These are phyloP conservation scores for Heterodera schachtii DNA, from an alignment of 1,140 invertebrate genomes.

Conservation along the genomic window DNA sequence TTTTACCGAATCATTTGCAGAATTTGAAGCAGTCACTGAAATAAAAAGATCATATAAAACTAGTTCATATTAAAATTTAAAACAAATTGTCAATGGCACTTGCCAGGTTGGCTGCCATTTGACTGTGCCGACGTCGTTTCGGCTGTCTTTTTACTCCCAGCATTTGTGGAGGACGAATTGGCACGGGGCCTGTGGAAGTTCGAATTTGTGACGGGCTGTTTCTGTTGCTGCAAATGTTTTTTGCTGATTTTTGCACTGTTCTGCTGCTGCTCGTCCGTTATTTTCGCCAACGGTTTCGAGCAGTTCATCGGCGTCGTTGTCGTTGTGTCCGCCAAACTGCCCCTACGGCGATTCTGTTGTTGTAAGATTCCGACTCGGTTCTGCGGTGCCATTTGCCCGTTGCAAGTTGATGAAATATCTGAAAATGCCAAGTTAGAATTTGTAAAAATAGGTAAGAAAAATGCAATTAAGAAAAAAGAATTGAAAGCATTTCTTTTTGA, in stretches of 20 bases:
- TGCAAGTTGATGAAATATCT: neutral
- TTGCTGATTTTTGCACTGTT: neutral
- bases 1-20: neutral
- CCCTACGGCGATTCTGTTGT: neutral
- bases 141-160: neutral
- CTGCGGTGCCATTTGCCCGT: neutral
- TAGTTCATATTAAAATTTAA: too few relatives aligned
- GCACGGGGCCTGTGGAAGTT: neutral
- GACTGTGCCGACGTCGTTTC: neutral
- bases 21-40: neutral
- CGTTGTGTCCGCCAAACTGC: neutral
- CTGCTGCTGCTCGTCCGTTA: neutral
- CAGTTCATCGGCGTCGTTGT: neutral
- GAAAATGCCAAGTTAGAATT: neutral
- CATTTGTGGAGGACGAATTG: neutral
- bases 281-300: neutral
- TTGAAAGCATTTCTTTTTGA: too few relatives aligned
- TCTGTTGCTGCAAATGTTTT: neutral
- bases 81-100: too few relatives aligned
- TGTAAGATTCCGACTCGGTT: neutral
- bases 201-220: neutral
- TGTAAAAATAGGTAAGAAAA: neutral
- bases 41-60: neutral
- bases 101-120: too few relatives aligned
- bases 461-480: neutral